Conservation (phyloP, 1,140 invertebrate species). For the Ceratina calcarata region DNA sequence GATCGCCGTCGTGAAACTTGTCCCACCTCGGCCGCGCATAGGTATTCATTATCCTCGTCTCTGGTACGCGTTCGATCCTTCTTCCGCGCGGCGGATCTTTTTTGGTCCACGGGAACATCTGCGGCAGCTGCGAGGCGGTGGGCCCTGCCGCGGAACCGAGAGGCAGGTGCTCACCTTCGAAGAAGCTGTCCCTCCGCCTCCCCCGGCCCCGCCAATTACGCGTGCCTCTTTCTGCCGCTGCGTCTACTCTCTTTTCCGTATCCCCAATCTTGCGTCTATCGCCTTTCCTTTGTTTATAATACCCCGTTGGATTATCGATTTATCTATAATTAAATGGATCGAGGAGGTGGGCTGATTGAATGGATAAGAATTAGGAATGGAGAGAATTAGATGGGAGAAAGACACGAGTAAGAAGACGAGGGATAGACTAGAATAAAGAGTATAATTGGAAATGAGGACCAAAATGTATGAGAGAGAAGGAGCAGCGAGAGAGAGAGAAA, state of each 20-base stretch:
- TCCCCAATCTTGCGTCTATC: too few relatives aligned
- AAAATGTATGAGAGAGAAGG: not conserved
- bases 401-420: too few relatives aligned
- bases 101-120: constrained; percentile 79
- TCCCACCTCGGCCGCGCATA: constrained; percentile 71
- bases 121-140: constrained; percentile 79
- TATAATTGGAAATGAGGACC: too few relatives aligned
- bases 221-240: constrained; percentile 75
- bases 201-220: constrained; percentile 75
- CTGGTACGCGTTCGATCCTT: constrained; percentile 58
- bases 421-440: too few relatives aligned
- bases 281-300: constrained; percentile 10
- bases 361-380: too few relatives aligned
- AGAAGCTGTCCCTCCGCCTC: constrained; percentile 45
- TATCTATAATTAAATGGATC: not conserved
- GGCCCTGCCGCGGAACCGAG: constrained; percentile 59
- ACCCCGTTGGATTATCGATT: not conserved
- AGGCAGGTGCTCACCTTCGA: constrained; percentile 72
- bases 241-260: constrained; percentile 29
- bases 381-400: too few relatives aligned
- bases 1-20: constrained; percentile 71
- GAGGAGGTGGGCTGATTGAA: too few relatives aligned
- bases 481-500: not conserved
- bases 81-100: constrained; percentile 62
- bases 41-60: constrained; percentile 73